A percentile compares a stretch with the other conserved stretches of the same genome.
phyloP scores from a whole-genome alignment of 2,797 vertebrate species.

The Monodelphis domestica region DNA sequence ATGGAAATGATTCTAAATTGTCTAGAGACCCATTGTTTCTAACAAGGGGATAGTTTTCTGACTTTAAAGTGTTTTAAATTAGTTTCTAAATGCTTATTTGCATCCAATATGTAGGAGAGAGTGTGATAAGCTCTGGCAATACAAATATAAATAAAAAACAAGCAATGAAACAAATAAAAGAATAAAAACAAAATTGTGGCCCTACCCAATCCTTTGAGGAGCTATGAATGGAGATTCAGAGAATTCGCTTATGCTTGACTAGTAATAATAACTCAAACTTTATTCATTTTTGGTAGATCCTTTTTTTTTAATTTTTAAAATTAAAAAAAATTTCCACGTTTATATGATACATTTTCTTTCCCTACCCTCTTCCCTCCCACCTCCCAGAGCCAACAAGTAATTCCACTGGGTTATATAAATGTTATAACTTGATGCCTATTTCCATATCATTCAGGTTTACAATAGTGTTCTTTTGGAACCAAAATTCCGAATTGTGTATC shows the following conservation, averaged over 20 bases:
- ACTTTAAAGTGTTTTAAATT: neutral
- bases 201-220: rapidly evolving
- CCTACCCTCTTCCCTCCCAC: too few relatives aligned
- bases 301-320: too few relatives aligned
- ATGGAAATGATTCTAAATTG: neutral
- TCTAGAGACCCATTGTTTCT: neutral
- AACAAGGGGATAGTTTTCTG: neutral
- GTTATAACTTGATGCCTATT: too few relatives aligned
- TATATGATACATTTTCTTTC: too few relatives aligned
- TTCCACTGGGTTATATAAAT: neutral
- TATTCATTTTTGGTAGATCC: too few relatives aligned
- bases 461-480: too few relatives aligned
- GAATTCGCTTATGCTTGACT: neutral
- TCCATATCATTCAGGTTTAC: too few relatives aligned
- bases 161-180: neutral
- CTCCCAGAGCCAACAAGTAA: neutral
- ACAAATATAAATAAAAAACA: neutral
- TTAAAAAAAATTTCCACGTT: too few relatives aligned
- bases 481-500: too few relatives aligned
- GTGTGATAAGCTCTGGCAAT: neutral
- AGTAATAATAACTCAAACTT: neutral
- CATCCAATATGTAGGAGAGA: neutral
- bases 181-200: neutral
- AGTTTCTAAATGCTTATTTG: neutral
- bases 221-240: neutral